A percentile compares a stretch with the other conserved stretches of the same genome.
phyloP scores from a whole-genome alignment of 2,888 invertebrate genomes.

The Drosophila austrosaltans region DNA sequence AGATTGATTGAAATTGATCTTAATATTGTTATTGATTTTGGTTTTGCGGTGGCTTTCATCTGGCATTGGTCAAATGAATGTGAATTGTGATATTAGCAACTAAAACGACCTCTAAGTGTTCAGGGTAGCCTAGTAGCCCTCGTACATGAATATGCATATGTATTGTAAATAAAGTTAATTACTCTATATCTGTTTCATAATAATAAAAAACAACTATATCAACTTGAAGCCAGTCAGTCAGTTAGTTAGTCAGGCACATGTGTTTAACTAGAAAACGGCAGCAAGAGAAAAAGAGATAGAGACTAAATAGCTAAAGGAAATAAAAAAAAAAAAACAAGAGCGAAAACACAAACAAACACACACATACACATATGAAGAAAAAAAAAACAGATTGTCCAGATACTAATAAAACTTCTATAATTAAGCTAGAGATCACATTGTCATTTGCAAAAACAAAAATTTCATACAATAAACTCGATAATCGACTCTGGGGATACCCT shows the following conservation, averaged over 20 bases:
- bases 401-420: constrained; percentile 11
- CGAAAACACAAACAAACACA: constrained; percentile 13
- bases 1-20: too few species aligned
- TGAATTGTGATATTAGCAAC: constrained; percentile 29
- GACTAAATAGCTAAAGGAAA: too few species aligned
- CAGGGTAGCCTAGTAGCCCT: too few species aligned
- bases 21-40: too few species aligned
- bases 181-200: not conserved
- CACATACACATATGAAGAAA: not conserved
- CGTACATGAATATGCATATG: not conserved
- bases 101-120: constrained; percentile 19
- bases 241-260: constrained; percentile 1
- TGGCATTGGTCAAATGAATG: too few species aligned
- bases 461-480: not conserved
- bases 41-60: too few species aligned
- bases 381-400: not conserved
- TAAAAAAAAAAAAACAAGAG: not conserved
- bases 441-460: not conserved
- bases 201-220: constrained; percentile 1
- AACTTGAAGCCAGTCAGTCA: not conserved
- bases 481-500: not conserved
- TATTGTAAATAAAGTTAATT: not conserved
- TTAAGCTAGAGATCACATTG: not conserved
- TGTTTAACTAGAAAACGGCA: not conserved
- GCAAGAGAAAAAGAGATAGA: not conserved